These are phyloP conservation scores for Kryphioiulus occultus DNA, from an alignment of 2,888 invertebrate genomes.

Conservation along the genomic window DNA sequence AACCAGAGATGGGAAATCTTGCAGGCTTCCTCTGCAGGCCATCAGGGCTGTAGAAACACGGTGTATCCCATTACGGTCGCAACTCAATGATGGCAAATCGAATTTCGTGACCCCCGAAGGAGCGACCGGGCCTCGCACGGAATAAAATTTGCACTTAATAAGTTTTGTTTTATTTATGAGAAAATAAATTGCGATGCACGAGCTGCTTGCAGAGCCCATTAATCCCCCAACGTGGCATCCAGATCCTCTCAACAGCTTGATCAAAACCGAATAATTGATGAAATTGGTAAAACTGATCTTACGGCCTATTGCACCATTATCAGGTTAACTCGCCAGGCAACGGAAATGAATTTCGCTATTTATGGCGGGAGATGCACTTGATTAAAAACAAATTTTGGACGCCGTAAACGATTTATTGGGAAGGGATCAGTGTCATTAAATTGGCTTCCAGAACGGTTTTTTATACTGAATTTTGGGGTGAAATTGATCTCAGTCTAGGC, in stretches of 20 bases:
- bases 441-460: too few relatives aligned
- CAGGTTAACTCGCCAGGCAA: not conserved
- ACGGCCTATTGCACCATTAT: not conserved
- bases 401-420: too few relatives aligned
- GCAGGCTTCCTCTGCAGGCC: not conserved
- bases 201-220: not conserved
- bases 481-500: too few relatives aligned
- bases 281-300: not conserved
- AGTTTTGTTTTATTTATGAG: not conserved
- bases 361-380: too few relatives aligned
- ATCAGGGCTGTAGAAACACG: not conserved
- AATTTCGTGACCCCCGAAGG: not conserved
- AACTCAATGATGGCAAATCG: slow-evolving; percentile 5
- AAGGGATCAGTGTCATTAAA: too few relatives aligned
- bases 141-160: not conserved
- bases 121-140: not conserved
- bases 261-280: not conserved
- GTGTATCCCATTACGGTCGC: not conserved
- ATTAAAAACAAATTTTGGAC: too few relatives aligned
- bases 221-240: not conserved
- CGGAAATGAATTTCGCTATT: not conserved
- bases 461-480: too few relatives aligned
- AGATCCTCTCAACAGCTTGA: not conserved
- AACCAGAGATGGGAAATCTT: not conserved
- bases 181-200: not conserved